Conservation (phyloP, 2,113 vertebrate genomes). For the Siphamia tubifer region DNA sequence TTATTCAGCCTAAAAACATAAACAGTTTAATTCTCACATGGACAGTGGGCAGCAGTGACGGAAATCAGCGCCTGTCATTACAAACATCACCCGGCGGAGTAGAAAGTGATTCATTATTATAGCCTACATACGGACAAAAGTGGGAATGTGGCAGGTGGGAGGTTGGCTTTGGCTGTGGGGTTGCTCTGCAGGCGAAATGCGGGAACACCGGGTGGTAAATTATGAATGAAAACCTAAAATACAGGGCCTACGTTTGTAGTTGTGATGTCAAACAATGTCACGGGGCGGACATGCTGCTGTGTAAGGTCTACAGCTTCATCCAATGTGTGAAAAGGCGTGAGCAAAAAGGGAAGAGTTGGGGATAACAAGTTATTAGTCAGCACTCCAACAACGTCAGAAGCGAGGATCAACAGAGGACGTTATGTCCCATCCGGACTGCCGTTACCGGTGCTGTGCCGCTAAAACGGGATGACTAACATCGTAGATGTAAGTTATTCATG, state of each 20-base stretch:
- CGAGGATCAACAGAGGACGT: slow-evolving; percentile 68
- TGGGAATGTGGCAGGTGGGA: slow-evolving; percentile 68
- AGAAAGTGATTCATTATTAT: slow-evolving; percentile 73
- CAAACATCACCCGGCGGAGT: slow-evolving; percentile 51
- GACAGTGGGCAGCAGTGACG: slow-evolving; percentile 78
- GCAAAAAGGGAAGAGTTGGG: slow-evolving; percentile 47
- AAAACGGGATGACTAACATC: slow-evolving; percentile 74
- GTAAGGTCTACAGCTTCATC: slow-evolving; percentile 15
- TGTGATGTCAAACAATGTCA: slow-evolving; percentile 67
- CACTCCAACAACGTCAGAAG: slow-evolving; percentile 74
- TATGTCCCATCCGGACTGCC: slow-evolving; percentile 62
- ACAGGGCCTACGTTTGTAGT: neutral
- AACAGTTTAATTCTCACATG: slow-evolving; percentile 39
- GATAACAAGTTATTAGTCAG: slow-evolving; percentile 79
- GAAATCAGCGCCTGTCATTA: slow-evolving; percentile 64
- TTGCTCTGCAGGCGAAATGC: slow-evolving; percentile 24
- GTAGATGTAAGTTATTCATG: slow-evolving; percentile 38
- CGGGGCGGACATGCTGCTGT: slow-evolving; percentile 47
- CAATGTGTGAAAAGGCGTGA: slow-evolving; percentile 57
- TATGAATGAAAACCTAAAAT: slow-evolving; percentile 40
- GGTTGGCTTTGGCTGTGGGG: slow-evolving; percentile 10
- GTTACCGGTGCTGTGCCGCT: slow-evolving; percentile 48
- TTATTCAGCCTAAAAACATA: neutral
- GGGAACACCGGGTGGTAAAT: slow-evolving; percentile 36
- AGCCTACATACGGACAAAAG: slow-evolving; percentile 53